These are phyloP conservation scores for Drosophila tani DNA, from an alignment of 1,140 invertebrate genomes.

Conservation along the genomic window DNA sequence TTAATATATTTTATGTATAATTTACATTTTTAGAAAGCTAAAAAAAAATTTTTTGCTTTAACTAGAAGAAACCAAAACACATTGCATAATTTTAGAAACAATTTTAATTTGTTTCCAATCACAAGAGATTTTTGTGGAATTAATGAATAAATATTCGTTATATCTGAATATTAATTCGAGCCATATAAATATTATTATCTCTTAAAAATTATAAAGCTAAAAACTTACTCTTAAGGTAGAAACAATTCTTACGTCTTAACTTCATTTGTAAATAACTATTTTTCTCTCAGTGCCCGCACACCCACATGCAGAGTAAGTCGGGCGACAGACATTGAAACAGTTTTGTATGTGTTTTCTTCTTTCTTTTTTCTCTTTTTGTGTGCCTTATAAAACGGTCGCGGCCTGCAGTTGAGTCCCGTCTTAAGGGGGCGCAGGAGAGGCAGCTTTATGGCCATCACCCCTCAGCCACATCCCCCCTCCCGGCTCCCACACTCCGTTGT, in stretches of 20 bases:
- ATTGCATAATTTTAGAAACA: too few relatives aligned
- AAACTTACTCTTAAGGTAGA: too few relatives aligned
- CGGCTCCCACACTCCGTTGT: conserved; percentile 26
- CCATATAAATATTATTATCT: too few relatives aligned
- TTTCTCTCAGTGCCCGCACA: background rate
- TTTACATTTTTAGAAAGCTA: background rate
- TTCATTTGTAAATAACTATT: background rate
- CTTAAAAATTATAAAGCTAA: too few relatives aligned
- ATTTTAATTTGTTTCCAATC: too few relatives aligned
- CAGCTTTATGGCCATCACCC: conserved; percentile 38
- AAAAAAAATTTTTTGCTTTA: too few relatives aligned
- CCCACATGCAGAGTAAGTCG: background rate
- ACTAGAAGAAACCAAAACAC: too few relatives aligned
- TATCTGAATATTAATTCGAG: too few relatives aligned
- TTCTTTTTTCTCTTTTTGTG: conserved; percentile 7
- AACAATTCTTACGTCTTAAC: too few relatives aligned
- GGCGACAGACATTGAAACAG: conserved; percentile 67
- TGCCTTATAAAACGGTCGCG: conserved; percentile 46
- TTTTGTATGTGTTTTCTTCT: conserved; percentile 22
- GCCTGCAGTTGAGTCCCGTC: conserved; percentile 47
- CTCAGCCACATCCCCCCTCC: background rate
- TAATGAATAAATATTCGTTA: too few relatives aligned
- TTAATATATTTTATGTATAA: background rate
- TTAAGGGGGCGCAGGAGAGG: conserved; percentile 13
- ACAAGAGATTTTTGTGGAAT: too few relatives aligned